Percentiles rank a stretch among this genome's conserved stretches.
Conservation (phyloP, 2,113 vertebrate species). For the Falco punctatus region DNA sequence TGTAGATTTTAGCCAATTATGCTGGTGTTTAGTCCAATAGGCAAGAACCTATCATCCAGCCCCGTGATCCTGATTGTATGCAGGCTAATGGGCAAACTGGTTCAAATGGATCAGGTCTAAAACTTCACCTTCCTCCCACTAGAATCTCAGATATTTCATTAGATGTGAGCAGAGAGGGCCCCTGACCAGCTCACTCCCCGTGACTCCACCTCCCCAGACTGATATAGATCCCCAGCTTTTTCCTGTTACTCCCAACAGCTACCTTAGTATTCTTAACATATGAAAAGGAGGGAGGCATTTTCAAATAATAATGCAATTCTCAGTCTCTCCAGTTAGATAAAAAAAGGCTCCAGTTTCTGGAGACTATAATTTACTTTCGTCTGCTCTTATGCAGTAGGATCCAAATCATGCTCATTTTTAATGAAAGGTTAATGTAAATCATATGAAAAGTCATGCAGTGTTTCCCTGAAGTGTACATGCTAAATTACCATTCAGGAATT, state of each 20-base stretch:
- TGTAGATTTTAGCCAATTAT: not conserved
- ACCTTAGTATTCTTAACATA: not conserved
- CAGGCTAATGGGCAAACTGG: not conserved
- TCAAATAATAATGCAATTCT: not conserved
- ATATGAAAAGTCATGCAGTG: slow-evolving; percentile 16
- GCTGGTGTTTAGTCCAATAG: not conserved
- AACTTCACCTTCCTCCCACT: not conserved
- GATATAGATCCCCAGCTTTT: not conserved
- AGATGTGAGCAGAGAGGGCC: not conserved
- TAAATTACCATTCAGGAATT: slow-evolving; percentile 57
- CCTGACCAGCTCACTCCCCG: not conserved
- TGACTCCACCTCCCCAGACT: not conserved
- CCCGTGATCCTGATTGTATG: rapidly evolving
- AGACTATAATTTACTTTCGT: not conserved
- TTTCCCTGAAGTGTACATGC: not conserved
- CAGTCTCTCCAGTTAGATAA: not conserved
- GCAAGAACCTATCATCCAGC: not conserved
- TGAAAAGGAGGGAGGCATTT: not conserved
- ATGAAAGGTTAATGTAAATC: slow-evolving; percentile 45
- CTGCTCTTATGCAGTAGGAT: not conserved
- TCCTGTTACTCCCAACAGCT: not conserved
- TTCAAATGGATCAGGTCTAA: not conserved
- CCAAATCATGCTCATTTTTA: slow-evolving; percentile 12
- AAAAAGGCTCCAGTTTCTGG: not conserved
- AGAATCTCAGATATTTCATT: not conserved